Evolutionary conservation across 2,113 vertebrate genomes (phyloP), one percentile per base, ranked within the genome.

Genomic region (Plecotus auritus): DNA sequence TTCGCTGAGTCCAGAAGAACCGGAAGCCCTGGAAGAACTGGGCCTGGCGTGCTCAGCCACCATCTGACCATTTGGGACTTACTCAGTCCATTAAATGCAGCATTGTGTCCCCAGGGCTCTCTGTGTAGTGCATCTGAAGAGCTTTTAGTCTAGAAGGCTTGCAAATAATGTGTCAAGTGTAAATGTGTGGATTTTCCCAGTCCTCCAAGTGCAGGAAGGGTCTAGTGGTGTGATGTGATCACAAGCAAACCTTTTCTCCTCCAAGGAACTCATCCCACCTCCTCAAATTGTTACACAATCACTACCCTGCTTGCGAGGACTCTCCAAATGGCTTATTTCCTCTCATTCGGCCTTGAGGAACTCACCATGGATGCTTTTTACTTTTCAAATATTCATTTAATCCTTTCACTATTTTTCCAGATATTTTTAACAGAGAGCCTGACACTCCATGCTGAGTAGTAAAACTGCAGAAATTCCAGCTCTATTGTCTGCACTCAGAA

Each of bases 401-500:
- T 90, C 93, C n/a, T 61, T 49, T 35, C 49, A 67, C 12, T 87
- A 37, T 88, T 70, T 84, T 30, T 78, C 28, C 73, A 51, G 64
- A 35, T 91, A 69, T 85, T 77, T 77, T 88, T 84, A 40, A 47
- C 23, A 40, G 64, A 66, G 12, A 66, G 13, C 82, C 64, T 54
- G 69, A 84, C 95, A 85, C n/a, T 4, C 35, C 49, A 3, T 3
- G 64, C 42, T 42, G 4, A 40, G 40, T 74, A 82, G 28, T 54
- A 56, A 94, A 80, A 86, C 88, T 92, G 18, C 30, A 35, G 51
- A 70, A 51, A 93, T 83, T 66, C 51, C 74, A 94, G 40, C 16
- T 30, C 49, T 35, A n/a, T 88, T 94, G 94, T 96, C 91, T 93
- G 18, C 67, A 47, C 30, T 84, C 64, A 91, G 83, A 94, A 85